Evolutionary conservation across 2,797 vertebrate genomes (phyloP).

Genomic region (Emys orbicularis): DNA sequence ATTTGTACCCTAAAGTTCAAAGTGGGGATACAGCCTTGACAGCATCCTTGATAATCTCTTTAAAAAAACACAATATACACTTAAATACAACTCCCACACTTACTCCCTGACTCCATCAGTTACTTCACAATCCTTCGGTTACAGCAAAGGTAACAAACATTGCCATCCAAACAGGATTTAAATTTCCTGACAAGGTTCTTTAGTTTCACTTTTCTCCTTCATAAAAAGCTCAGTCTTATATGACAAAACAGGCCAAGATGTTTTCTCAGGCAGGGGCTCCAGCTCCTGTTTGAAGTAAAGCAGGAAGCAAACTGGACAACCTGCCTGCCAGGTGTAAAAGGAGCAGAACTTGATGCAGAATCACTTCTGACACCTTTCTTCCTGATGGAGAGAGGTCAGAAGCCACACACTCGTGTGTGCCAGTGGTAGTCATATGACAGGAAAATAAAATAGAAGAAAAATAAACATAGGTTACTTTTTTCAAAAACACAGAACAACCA

Average conservation of each 20-base stretch:
- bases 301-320: background rate
- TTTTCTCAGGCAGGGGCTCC: background rate
- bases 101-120: background rate
- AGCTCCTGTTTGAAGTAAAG: background rate
- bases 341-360: background rate
- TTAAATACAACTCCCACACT: background rate
- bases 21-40: no score
- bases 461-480: background rate
- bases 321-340: background rate
- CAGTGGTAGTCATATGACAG: background rate
- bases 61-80: background rate
- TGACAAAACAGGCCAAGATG: background rate
- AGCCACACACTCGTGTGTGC: background rate
- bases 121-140: background rate
- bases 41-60: background rate
- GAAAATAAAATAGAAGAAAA: background rate
- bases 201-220: background rate
- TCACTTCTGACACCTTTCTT: background rate
- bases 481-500: background rate
- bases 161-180: background rate
- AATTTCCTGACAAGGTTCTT: background rate
- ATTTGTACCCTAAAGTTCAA: no score
- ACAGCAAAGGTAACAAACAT: background rate
- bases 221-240: background rate
- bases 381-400: background rate